phyloP scores from a whole-genome alignment of 1,140 invertebrate species.

The Solenopsis invicta region DNA sequence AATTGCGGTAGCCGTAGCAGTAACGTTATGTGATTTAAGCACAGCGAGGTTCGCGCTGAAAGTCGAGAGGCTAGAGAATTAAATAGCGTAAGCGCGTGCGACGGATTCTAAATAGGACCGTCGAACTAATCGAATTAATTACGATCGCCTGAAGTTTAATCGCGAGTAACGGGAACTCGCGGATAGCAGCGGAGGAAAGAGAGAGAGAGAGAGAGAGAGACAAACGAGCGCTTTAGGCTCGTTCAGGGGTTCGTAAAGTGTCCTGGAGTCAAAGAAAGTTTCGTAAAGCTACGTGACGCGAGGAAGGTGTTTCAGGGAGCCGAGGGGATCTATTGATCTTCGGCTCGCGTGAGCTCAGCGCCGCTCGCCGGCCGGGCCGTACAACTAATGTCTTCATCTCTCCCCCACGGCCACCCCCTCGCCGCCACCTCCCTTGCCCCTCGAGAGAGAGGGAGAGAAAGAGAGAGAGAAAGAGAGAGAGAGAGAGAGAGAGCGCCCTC shows the following conservation, averaged over 20 bases:
- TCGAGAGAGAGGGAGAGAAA: neutral
- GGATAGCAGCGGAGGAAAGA: neutral
- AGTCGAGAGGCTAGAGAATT: constrained; percentile 31
- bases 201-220: neutral
- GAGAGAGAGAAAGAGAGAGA: constrained; percentile 7
- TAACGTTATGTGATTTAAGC: neutral
- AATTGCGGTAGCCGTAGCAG: neutral
- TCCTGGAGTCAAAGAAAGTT: constrained; percentile 54
- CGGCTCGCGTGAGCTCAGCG: constrained; percentile 83
- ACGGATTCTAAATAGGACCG: constrained; percentile 39
- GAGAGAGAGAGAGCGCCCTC: constrained; percentile 16
- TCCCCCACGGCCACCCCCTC: constrained; percentile 73
- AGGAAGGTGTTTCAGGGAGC: constrained; percentile 72
- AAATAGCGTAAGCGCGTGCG: constrained; percentile 35
- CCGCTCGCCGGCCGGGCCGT: constrained; percentile 76
- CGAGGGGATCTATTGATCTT: constrained; percentile 83
- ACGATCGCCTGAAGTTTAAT: constrained; percentile 55
- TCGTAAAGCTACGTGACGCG: constrained; percentile 73
- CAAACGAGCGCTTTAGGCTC: constrained; percentile 3
- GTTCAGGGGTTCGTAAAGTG: constrained; percentile 37
- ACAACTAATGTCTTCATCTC: constrained; percentile 85
- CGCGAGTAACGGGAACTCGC: constrained; percentile 31
- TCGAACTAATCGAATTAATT: constrained; percentile 63
- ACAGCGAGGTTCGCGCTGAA: neutral
- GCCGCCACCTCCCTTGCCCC: constrained; percentile 56